A percentile compares a stretch with the other conserved stretches of the same genome.
Evolutionary conservation across 2,113 vertebrate species (phyloP).

Genomic region (Thymallus thymallus): DNA sequence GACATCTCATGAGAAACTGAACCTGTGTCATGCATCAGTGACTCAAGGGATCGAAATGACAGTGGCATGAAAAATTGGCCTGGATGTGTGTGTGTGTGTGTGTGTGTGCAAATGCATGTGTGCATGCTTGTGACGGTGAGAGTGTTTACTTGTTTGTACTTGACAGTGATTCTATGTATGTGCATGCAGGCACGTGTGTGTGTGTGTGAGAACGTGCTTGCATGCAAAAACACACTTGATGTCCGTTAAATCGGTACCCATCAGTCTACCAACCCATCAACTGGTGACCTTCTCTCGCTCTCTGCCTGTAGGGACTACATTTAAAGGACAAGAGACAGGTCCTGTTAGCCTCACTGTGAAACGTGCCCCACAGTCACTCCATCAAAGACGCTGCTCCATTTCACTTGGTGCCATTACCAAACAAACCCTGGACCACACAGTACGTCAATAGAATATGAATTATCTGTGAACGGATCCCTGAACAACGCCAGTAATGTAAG

Average conservation of each 20-base stretch:
- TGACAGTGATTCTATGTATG: not conserved
- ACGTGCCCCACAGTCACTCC: not conserved
- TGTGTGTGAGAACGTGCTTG: not conserved
- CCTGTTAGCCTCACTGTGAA: not conserved
- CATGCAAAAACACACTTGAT: not conserved
- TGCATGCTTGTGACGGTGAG: not conserved
- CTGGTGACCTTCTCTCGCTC: not conserved
- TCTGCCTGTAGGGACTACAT: not conserved
- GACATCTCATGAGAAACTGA: no score
- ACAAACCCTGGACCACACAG: not conserved
- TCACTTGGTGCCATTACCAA: not conserved
- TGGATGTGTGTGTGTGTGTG: not conserved
- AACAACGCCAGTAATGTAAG: not conserved
- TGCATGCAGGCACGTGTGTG: not conserved
- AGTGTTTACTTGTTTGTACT: not conserved
- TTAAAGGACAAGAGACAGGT: not conserved
- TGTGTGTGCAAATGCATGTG: not conserved
- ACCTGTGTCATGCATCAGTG: no score
- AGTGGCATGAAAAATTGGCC: no score
- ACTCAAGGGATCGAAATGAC: no score
- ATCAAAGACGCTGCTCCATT: not conserved
- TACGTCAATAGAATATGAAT: conserved; percentile 1
- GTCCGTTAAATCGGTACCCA: not conserved
- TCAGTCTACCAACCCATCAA: not conserved
- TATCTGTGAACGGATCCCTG: not conserved